Conservation (phyloP, 2,113 vertebrate species). For the Neotragus pygmaeus region DNA sequence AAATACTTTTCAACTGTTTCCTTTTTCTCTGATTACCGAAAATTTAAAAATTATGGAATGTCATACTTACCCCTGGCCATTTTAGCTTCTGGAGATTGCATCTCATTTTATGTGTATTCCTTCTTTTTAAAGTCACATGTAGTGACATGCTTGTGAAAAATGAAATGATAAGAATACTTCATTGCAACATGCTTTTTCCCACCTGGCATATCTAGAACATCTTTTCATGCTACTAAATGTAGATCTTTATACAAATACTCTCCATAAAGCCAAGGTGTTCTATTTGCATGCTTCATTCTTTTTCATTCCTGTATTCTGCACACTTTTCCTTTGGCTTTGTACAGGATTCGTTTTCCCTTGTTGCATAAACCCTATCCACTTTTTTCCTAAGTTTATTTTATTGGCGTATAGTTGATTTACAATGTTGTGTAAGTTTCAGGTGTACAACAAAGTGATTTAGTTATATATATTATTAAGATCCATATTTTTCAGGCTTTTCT, state of each 20-base stretch:
- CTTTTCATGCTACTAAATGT: background rate
- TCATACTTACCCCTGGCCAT: background rate
- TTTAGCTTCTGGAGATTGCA: background rate
- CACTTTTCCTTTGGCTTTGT: background rate
- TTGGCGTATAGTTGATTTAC: background rate
- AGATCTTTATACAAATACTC: background rate
- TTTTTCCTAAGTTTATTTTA: background rate
- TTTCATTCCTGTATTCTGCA: background rate
- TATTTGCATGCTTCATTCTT: background rate
- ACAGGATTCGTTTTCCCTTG: background rate
- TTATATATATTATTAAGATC: background rate
- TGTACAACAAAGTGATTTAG: background rate
- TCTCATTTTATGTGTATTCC: background rate
- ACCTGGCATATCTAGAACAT: background rate
- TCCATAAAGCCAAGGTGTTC: background rate
- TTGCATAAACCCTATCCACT: background rate
- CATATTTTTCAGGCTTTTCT: background rate
- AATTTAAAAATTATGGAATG: background rate
- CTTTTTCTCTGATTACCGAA: background rate
- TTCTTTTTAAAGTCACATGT: background rate
- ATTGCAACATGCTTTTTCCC: background rate
- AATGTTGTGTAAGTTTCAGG: background rate
- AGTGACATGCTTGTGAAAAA: background rate
- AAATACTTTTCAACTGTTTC: background rate
- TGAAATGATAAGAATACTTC: background rate